Conservation (phyloP, 2,888 invertebrate species). For the Lordiphosa andalusiaca region DNA sequence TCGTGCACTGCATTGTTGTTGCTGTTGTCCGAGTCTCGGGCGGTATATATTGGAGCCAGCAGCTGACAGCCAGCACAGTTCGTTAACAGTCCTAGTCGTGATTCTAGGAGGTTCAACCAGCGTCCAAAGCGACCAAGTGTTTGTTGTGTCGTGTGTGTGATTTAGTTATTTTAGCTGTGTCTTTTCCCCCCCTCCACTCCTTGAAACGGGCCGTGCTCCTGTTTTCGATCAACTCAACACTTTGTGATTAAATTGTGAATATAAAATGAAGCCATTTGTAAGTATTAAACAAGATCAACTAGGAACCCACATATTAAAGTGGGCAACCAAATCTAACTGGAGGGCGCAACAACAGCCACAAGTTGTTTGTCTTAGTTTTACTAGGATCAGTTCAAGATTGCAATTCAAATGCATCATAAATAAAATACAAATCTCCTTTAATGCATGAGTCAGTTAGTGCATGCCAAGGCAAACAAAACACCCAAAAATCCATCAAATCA, state of each 20-base stretch:
- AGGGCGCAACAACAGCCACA: neutral
- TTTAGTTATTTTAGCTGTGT: conserved; percentile 23
- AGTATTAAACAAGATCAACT: conserved; percentile 55
- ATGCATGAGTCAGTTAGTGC: too few relatives aligned
- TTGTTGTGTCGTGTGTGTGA: conserved; percentile 67
- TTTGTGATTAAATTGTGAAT: conserved; percentile 60
- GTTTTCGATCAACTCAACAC: conserved; percentile 42
- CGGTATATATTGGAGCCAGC: conserved; percentile 80
- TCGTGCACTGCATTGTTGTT: conserved; percentile 42
- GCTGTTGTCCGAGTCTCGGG: conserved; percentile 38
- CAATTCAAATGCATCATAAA: too few relatives aligned
- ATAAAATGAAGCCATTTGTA: conserved; percentile 79
- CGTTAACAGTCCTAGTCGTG: conserved; percentile 81
- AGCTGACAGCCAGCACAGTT: conserved; percentile 80
- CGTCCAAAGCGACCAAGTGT: conserved; percentile 59
- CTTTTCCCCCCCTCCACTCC: too few relatives aligned
- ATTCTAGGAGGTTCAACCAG: conserved; percentile 81
- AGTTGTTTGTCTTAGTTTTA: neutral
- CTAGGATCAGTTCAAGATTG: too few relatives aligned
- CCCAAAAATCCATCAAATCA: conserved; percentile 29
- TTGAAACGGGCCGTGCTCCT: too few relatives aligned
- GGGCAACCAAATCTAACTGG: neutral
- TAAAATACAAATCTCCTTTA: too few relatives aligned
- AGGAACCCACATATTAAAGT: conserved; percentile 12
- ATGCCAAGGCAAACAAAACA: neutral